A percentile compares a stretch with the other conserved stretches of the same genome.
phyloP scores from a whole-genome alignment of 23 tunicate genomes.

The Ciona savignyi region DNA sequence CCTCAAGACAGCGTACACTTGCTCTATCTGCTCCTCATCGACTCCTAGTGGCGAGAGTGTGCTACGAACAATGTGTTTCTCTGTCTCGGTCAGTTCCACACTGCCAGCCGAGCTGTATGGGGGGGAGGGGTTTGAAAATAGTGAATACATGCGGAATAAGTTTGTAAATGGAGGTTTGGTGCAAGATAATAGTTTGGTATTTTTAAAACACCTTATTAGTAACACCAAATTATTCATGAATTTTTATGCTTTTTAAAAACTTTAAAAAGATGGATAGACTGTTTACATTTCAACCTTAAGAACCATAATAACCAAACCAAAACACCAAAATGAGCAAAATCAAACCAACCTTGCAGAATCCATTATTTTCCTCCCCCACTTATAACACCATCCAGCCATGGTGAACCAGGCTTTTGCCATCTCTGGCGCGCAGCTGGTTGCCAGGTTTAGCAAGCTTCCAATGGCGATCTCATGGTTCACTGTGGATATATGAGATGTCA shows the following conservation, averaged over 20 bases:
- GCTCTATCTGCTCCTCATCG: constrained; percentile 46
- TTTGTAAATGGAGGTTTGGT: no score
- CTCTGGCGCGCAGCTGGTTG: constrained; percentile 74
- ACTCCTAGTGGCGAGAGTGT: constrained; percentile 37
- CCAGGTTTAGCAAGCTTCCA: constrained; percentile 63
- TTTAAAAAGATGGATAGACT: no score
- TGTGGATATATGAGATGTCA: no score
- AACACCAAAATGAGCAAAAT: no score
- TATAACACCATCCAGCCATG: constrained; percentile 91
- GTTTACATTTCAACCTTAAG: no score
- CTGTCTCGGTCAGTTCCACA: constrained; percentile 49
- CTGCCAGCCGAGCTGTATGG: constrained; percentile 48
- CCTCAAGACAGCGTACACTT: constrained; percentile 52
- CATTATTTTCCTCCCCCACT: constrained; percentile 91
- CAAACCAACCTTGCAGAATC: constrained; percentile 80
- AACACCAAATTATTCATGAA: no score
- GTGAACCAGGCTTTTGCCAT: constrained; percentile 77
- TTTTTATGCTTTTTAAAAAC: no score
- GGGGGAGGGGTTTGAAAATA: no score
- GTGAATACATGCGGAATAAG: no score
- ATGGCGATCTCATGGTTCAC: constrained; percentile 75
- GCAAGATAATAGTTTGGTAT: no score
- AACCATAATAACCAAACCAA: no score
- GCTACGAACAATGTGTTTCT: constrained; percentile 29
- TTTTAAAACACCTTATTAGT: no score